Evolutionary conservation across 2,888 invertebrate species (phyloP), one percentile per base, ranked within the genome.

Genomic region (Drosophila neonasuta): DNA sequence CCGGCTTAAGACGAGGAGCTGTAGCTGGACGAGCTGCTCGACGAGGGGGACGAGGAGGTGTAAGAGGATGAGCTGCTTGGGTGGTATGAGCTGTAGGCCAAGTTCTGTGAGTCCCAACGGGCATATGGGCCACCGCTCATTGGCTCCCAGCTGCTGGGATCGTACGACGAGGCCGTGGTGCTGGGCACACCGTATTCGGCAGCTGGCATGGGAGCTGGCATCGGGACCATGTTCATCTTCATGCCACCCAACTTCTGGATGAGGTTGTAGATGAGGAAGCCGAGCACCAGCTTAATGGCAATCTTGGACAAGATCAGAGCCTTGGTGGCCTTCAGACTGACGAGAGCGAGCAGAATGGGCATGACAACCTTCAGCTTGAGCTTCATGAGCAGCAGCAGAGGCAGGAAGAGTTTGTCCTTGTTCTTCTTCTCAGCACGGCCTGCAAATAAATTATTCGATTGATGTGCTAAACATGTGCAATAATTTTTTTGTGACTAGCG

Each of bases 251-350:
- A 93, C 92, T 96, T 96, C 90, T 95, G 95, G 68, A 95, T 91
- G 85, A 96, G 91, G 88, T 96, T 95, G 90, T 95, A 94, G 77
- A 95, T 93, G 52, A 96, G 92, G 92, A 97, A 96, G 66, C 96
- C 96, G 54, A 96, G 92, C 49, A 96, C 96, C 68, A 96, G 92
- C 36, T 95, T 92, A 88, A 97, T 94, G 70, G 96, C 96, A 79
- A 96, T 92, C 90, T 97, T 97, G 89, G 96, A 96, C 83, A 96
- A 93, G 69, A 97, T 93, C 72, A 96, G 92, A 68, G 97, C 97
- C 90, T 96, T 96, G 82, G 95, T 92, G 24, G 97, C 95, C 91
- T 96, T 96, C 79, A 96, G 91, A 73, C 96, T 95, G 88, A 96
- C 94, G 84, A 96, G 91, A 46, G 94, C 93, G 32, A 96, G 93